A percentile compares a stretch with the other conserved stretches of the same genome.
Evolutionary conservation across 2,888 invertebrate genomes (phyloP).

Genomic region (Pimpla rufipes): DNA sequence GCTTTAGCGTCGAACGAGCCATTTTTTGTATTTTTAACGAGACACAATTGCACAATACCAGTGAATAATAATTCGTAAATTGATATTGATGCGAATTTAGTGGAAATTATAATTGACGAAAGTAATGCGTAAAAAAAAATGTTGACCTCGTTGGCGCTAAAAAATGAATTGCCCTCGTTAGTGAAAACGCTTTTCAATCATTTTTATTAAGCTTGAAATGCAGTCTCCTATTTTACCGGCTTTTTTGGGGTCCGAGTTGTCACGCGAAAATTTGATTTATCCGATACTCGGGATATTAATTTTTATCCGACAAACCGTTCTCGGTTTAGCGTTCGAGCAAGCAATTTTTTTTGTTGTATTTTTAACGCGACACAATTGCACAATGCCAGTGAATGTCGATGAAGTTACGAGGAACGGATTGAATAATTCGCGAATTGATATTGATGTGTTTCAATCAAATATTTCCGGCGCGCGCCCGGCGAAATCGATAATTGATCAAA

Average conservation of each 20-base stretch:
- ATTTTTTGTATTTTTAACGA: not conserved
- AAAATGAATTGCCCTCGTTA: too few species aligned
- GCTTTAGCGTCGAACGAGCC: not conserved
- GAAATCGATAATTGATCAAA: conserved; percentile 1
- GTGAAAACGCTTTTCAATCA: too few species aligned
- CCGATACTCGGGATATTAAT: not conserved
- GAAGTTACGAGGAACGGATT: not conserved
- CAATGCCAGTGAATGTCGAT: not conserved
- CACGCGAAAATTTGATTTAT: not conserved
- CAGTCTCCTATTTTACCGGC: not conserved
- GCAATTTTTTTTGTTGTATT: not conserved
- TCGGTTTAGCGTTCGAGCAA: not conserved
- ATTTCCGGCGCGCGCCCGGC: not conserved
- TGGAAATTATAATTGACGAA: not conserved
- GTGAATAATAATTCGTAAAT: not conserved
- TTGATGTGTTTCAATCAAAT: not conserved
- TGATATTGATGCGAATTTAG: not conserved
- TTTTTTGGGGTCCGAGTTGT: not conserved
- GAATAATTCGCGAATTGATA: not conserved
- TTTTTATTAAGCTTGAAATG: not conserved
- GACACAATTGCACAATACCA: not conserved
- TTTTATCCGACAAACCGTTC: not conserved
- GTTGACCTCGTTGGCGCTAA: too few species aligned
- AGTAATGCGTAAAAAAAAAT: not conserved
- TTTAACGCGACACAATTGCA: not conserved